Percentiles rank a stretch among this genome's conserved stretches.
Conservation (phyloP, 2,113 vertebrate genomes). For the Arizona elegans region DNA sequence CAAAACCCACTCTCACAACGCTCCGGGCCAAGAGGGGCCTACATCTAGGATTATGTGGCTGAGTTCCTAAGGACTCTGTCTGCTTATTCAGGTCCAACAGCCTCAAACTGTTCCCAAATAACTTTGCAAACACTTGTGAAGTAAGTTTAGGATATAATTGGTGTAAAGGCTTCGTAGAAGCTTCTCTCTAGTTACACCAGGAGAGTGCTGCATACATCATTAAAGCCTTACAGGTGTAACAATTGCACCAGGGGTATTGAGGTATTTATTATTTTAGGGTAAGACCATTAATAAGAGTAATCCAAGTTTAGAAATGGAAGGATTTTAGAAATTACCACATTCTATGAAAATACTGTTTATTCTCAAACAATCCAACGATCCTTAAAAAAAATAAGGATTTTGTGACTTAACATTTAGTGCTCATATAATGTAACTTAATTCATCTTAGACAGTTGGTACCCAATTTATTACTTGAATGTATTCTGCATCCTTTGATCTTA, state of each 20-base stretch:
- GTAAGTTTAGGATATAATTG: background rate
- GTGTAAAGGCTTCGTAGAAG: background rate
- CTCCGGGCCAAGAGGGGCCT: no score
- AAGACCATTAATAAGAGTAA: background rate
- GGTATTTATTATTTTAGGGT: background rate
- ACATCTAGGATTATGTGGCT: no score
- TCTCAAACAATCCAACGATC: background rate
- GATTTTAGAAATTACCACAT: background rate
- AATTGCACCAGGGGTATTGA: background rate
- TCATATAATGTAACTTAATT: background rate
- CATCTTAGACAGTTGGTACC: conserved; percentile 13
- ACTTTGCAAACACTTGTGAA: background rate
- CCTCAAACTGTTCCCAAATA: no score
- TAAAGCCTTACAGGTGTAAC: background rate
- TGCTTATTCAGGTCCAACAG: no score
- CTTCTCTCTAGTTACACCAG: background rate
- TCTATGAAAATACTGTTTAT: background rate
- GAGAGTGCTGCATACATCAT: background rate
- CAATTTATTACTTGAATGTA: background rate
- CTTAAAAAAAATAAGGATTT: background rate
- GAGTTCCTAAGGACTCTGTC: no score
- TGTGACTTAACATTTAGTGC: background rate
- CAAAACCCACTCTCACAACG: no score
- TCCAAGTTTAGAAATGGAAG: background rate
- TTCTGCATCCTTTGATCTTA: conserved; percentile 26